Conservation (phyloP, 2,113 vertebrate genomes). For the Amblyornis subalaris region DNA sequence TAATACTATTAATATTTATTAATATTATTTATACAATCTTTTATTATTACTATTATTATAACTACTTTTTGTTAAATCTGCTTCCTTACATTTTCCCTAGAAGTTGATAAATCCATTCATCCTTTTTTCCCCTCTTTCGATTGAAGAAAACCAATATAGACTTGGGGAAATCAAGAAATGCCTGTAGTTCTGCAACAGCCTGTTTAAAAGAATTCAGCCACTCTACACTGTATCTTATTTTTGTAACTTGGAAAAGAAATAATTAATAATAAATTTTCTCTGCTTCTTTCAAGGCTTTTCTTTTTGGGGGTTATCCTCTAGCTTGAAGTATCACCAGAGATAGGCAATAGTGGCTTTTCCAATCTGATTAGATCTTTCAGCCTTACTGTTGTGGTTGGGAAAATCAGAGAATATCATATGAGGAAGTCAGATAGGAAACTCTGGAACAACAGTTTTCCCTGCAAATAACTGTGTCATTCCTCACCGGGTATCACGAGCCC, state of each 20-base stretch:
- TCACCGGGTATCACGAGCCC: background rate
- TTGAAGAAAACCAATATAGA: background rate
- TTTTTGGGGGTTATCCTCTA: background rate
- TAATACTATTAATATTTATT: background rate
- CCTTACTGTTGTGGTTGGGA: background rate
- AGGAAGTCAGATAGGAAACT: background rate
- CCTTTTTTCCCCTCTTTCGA: background rate
- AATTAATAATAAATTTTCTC: background rate
- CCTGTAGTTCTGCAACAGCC: background rate
- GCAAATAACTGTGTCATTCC: background rate
- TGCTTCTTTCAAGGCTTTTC: background rate
- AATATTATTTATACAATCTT: background rate
- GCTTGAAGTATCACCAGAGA: background rate
- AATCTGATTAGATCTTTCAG: background rate
- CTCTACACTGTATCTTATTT: background rate
- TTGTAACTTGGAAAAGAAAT: background rate
- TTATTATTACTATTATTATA: background rate
- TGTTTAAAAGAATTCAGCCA: background rate
- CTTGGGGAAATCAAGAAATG: background rate
- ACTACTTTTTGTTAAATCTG: background rate
- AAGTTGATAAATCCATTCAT: background rate
- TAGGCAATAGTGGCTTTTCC: background rate
- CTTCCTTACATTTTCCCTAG: background rate
- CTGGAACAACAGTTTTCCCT: background rate
- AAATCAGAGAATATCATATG: fast-evolving